A percentile compares a stretch with the other conserved stretches of the same genome.
phyloP scores from a whole-genome alignment of 1,140 invertebrate genomes.

The Solenopsis invicta region DNA sequence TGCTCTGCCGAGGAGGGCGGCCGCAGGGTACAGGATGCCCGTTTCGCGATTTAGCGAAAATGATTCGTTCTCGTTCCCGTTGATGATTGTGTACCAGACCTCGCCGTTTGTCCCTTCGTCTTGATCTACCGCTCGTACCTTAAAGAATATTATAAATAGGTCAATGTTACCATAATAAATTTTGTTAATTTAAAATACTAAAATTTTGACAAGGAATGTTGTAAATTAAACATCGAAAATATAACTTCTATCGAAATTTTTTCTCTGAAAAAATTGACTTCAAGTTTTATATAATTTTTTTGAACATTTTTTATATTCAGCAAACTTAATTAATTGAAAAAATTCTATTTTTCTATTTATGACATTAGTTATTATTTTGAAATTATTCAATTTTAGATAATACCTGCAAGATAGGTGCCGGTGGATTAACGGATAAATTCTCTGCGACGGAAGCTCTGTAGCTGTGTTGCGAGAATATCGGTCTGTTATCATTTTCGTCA shows the following conservation, averaged over 20 bases:
- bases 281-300: background rate
- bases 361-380: conserved; percentile 1
- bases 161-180: background rate
- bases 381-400: conserved; percentile 3
- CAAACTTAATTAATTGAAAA: conserved; percentile 13
- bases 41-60: conserved; percentile 91
- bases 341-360: background rate
- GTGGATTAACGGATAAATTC: conserved; percentile 92
- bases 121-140: conserved; percentile 91
- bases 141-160: background rate
- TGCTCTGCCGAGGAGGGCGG: conserved; percentile 89
- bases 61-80: conserved; percentile 90
- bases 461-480: conserved; percentile 91
- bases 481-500: conserved; percentile 95
- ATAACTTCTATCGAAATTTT: conserved; percentile 1
- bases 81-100: conserved; percentile 91
- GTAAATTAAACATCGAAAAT: background rate
- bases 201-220: background rate
- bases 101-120: conserved; percentile 93
- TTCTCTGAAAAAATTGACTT: background rate
- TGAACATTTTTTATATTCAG: background rate
- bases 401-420: conserved; percentile 92
- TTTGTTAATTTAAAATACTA: background rate
- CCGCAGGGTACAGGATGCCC: conserved; percentile 93
- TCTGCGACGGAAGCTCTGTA: conserved; percentile 94